Percentiles rank a stretch among this genome's conserved stretches.
phyloP scores from a whole-genome alignment of 2,888 invertebrate genomes.

The Lepas anatifera region DNA sequence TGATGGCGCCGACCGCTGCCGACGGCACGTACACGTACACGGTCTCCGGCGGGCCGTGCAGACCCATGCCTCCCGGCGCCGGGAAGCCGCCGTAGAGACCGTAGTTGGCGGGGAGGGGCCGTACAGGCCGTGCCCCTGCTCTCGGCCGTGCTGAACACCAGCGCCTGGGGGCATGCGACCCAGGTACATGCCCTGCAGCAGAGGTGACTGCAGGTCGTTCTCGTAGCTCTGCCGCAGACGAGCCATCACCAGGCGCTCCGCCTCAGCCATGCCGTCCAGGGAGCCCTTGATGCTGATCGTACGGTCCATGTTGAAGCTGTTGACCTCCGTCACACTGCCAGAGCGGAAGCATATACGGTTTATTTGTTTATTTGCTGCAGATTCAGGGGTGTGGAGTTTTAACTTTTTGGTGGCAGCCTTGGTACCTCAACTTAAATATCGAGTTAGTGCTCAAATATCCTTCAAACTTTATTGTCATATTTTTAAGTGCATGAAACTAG shows the following conservation, averaged over 20 bases:
- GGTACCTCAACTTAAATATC: no score
- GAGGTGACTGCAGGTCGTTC: slow-evolving; percentile 65
- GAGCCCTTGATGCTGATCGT: slow-evolving; percentile 77
- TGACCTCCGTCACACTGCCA: slow-evolving; percentile 78
- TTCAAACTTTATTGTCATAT: no score
- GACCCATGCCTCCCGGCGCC: background rate
- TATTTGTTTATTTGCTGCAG: no score
- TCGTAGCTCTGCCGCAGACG: slow-evolving; percentile 94
- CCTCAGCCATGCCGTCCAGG: slow-evolving; percentile 57
- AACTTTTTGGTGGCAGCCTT: no score
- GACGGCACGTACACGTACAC: slow-evolving; percentile 93
- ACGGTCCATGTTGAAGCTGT: slow-evolving; percentile 87
- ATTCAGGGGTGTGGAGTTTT: no score
- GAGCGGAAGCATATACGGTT: no score
- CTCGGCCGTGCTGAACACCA: background rate
- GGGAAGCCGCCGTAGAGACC: background rate
- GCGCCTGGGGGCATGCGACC: background rate
- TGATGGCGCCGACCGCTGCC: slow-evolving; percentile 94
- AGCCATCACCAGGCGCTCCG: slow-evolving; percentile 88
- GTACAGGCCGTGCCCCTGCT: slow-evolving; percentile 23
- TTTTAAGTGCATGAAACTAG: no score
- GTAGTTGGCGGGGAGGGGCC: slow-evolving; percentile 35
- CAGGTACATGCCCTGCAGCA: background rate
- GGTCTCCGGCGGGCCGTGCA: slow-evolving; percentile 52
- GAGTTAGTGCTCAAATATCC: no score